phyloP scores from a whole-genome alignment of 2,797 vertebrate species.

The Myotis pilosus region DNA sequence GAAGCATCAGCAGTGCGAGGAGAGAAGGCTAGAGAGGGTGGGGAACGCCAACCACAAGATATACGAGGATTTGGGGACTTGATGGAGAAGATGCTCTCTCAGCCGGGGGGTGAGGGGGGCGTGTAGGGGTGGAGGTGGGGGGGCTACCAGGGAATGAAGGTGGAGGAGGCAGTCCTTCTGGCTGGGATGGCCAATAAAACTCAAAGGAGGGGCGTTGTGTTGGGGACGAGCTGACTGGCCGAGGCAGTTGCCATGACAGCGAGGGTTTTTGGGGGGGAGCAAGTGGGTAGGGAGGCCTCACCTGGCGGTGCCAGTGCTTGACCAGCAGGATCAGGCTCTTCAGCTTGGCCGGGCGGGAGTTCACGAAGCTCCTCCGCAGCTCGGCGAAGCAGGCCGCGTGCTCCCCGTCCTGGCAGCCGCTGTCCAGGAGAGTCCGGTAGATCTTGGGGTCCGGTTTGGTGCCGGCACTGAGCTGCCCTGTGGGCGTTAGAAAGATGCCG shows the following conservation, averaged over 20 bases:
- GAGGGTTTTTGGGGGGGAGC: background rate
- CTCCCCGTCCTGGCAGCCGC: background rate
- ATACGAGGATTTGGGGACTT: accelerated
- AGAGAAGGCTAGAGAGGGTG: accelerated
- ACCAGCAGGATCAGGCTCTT: conserved; percentile 81
- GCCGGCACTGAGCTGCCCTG: conserved; percentile 36
- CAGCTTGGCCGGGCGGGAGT: conserved; percentile 58
- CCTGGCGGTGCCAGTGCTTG: conserved; percentile 81
- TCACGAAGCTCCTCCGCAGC: conserved; percentile 82
- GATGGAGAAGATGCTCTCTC: background rate
- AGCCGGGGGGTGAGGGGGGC: too few relatives aligned
- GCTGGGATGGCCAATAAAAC: background rate
- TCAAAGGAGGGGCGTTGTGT: accelerated
- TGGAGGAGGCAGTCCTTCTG: background rate
- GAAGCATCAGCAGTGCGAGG: background rate
- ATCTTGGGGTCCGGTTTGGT: background rate
- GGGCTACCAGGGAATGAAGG: background rate
- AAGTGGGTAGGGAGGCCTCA: background rate
- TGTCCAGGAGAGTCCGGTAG: conserved; percentile 16
- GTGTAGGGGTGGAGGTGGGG: too few relatives aligned
- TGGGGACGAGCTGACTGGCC: background rate
- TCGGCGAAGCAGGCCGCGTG: conserved; percentile 79
- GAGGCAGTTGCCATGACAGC: background rate
- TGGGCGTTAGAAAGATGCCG: background rate
- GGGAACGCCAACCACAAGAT: background rate